A percentile compares a stretch with the other conserved stretches of the same genome.
Evolutionary conservation across 2,888 invertebrate species (phyloP).

Genomic region (Bruchidius siliquastri): DNA sequence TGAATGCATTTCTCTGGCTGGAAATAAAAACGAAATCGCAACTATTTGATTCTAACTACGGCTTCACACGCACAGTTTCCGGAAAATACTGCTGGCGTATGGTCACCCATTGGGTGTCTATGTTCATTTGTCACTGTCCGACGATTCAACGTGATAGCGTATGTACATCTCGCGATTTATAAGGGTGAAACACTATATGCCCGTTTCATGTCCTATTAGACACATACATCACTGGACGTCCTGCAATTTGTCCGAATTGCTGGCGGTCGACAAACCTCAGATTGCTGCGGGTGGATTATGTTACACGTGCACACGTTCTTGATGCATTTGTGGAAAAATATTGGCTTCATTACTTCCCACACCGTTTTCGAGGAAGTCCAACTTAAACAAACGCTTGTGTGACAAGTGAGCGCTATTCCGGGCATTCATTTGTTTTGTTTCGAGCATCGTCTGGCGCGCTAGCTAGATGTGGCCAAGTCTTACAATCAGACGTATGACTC

Average conservation of each 20-base stretch:
- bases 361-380: too few species aligned
- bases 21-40: too few species aligned
- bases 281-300: background rate
- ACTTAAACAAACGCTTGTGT: too few species aligned
- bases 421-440: too few species aligned
- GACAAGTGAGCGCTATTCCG: too few species aligned
- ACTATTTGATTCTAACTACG: too few species aligned
- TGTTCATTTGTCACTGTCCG: background rate
- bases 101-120: background rate
- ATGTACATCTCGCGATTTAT: background rate
- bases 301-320: background rate
- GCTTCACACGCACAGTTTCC: too few species aligned
- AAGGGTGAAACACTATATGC: background rate
- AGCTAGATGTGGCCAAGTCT: too few species aligned
- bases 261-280: background rate
- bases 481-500: background rate
- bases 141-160: background rate
- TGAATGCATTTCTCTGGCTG: too few species aligned
- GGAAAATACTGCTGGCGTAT: background rate
- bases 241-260: constrained; percentile 26
- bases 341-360: too few species aligned
- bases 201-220: constrained; percentile 14
- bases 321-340: background rate
- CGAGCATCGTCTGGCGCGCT: background rate
- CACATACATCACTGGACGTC: constrained; percentile 23